Base-by-base conservation (phyloP, 1,140 invertebrate species). In the Achroia grisella region DNA sequence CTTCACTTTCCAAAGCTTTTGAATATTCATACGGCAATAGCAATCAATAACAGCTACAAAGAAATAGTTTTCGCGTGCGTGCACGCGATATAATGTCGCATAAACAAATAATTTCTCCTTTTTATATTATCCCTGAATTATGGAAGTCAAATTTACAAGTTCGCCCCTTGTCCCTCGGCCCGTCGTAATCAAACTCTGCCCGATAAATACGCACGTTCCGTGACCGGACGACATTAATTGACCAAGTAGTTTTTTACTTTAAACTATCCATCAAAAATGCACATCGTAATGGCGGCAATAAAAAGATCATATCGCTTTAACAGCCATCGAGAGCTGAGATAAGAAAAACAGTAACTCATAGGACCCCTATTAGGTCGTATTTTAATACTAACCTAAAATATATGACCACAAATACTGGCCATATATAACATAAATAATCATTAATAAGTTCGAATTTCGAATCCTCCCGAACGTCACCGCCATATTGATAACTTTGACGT, bases 1-100 rank as follows among this genome's bases (percentile, higher is more conserved):
- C 35, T 11, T 88, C 95, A 13, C 96, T 96, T 67, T 95, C 94
- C 29, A 95, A 96, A 84, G 93, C 92, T 31, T 94, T 60, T 84
- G 80, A 84, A 84, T 82, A 84, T 84, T 84, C 78, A 84, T 84
- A 80, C 62, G 70, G 62, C 69, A 75, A 74, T 75, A 79, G 77
- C 71, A 80, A 84, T 84, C 78, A 80, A 84, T 84, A 84, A 78
- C 68, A 52, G 61, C 67, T 60, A 71, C 69, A 73, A 66, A 75
- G 68, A 72, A 72, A 75, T 78, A 77, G 69, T 77, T 80, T 83
- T 81, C 70, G 76, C 77, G 80, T 84, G 80, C 65, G 64, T 66
- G 71, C 80, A 84, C 78, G 77, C 78, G 65, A 84, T 77, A 70
- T 68, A 56, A 62, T 78, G 68, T 80, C 74, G 71, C 70, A 76